Evolutionary conservation across 2,797 vertebrate species (phyloP), one percentile per base, ranked within the genome.

Genomic region (Epinephelus malabaricus): DNA sequence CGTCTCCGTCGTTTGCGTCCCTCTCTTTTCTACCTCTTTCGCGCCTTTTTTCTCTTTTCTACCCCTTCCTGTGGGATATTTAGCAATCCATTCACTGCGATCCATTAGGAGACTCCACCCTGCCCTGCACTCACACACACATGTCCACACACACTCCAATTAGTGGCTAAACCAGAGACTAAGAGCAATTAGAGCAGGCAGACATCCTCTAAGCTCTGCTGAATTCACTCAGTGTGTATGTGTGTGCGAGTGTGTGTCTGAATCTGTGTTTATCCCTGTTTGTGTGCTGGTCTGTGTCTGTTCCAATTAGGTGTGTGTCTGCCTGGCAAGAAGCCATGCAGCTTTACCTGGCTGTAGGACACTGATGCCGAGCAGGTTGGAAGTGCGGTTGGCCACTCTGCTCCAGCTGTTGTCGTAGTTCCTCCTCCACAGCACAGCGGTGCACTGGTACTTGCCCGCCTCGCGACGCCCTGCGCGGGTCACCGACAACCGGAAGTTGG

Each of bases 381-480:
- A 99, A 13, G 96, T 96, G 79, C 97, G 96, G 93, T 98, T 98
- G 0, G 97, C 96, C 70, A 99, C 95, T 66, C 95, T 92, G 0
- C 94, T 97, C 98, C 97, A 99, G 90, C 95, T 97, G 92, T 93
- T 95, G 91, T 98, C 95, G 75, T 97, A 97, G 89, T 98, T 97
- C 86, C 87, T 97, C 79, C 98, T 94, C 97, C 97, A 99, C 69
- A 99, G 95, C 82, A 96, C 94, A 0, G 98, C 97, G 49, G 96
- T 95, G 6, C 98, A 99, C 91, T 99, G 97, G 94, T 99, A 99
- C 74, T 97, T 98, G 80, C 98, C 98, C 0, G 97, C 97, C 91
- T 99, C 98, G 0, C 95, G 97, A 51, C 97, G 96, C 0, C 98
- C 98, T 0, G 97, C 98, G 3, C 97, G 91, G 71, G 97, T 98